Evolutionary conservation across 2,113 vertebrate species (phyloP), one percentile per base, ranked within the genome.

Genomic region (Mugil cephalus): DNA sequence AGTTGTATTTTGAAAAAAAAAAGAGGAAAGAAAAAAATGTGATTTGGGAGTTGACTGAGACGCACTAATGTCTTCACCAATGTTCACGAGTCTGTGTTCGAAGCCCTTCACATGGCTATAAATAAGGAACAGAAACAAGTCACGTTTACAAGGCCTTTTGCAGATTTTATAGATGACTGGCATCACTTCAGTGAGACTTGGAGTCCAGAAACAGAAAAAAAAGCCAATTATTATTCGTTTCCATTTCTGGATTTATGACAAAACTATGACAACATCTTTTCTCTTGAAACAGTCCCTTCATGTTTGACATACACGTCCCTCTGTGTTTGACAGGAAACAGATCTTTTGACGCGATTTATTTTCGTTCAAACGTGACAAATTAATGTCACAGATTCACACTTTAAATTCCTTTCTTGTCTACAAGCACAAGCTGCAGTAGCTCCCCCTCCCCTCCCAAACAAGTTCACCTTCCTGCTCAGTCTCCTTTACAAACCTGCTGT

Each of bases 401-500:
- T 30, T 30, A 5, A 30, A 17, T 67, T 54, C 73, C 18, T 80
- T 61, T 56, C 34, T 40, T 19, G 18, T 64, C 30, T 38, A 38
- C 45, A 74, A 83, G 87, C 77, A 65, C 80, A 78, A 87, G 53
- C 42, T 55, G 42, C 36, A 45, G 43, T 76, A 77, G 67, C 60
- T 39, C 34, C 50, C 34, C 47, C 21, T n/a, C 48, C n/a, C n/a
- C n/a, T n/a, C n/a, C n/a, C n/a, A n/a, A n/a, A 46, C n/a, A 15
- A 40, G 9, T 61, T 35, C 63, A 52, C 58, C 39, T 43, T 34
- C 67, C 72, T 76, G 78, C 71, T 80, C 67, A 40, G 47, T 63
- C 66, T 46, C 64, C 63, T 77, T 53, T 21, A 36, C 52, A 66
- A 55, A 81, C 68, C 63, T 71, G 60, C 70, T 87, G 82, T 87